A percentile compares a stretch with the other conserved stretches of the same genome.
Conservation (phyloP, 2,797 vertebrate genomes). For the Apodemus agrarius region DNA sequence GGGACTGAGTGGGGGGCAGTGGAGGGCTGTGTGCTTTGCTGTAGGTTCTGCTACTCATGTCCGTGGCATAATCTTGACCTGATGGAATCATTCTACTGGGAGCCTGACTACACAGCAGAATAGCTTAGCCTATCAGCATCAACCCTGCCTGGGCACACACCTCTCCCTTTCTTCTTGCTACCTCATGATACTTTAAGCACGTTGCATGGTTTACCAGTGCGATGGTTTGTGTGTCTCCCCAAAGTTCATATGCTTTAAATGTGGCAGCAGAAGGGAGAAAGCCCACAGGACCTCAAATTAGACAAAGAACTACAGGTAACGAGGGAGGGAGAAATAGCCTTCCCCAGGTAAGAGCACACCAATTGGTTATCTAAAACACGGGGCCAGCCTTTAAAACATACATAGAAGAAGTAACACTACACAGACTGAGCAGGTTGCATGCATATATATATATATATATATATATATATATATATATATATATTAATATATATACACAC, state of each 20-base stretch:
- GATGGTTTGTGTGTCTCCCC: not conserved
- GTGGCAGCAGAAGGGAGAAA: not conserved
- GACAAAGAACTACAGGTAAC: not conserved
- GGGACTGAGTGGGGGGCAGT: too few relatives aligned
- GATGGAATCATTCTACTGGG: not conserved
- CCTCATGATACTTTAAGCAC: too few relatives aligned
- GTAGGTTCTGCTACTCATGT: too few relatives aligned
- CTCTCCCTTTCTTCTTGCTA: not conserved
- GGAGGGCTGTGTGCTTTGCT: rapidly evolving
- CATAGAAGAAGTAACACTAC: not conserved
- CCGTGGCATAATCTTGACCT: not conserved
- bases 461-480: too few relatives aligned
- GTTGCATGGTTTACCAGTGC: not conserved
- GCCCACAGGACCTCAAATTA: not conserved
- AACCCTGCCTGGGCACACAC: rapidly evolving
- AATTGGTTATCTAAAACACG: not conserved
- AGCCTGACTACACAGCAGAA: too few relatives aligned
- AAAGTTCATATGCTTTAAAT: not conserved
- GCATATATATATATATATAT: too few relatives aligned
- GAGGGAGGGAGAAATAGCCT: not conserved
- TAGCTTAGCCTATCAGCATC: rapidly evolving
- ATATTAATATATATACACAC: too few relatives aligned
- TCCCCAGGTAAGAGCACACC: not conserved
- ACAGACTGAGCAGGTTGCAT: not conserved
- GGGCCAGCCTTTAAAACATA: not conserved